Evolutionary conservation across 2,113 vertebrate genomes (phyloP).

Genomic region (Cynoglossus semilaevis): DNA sequence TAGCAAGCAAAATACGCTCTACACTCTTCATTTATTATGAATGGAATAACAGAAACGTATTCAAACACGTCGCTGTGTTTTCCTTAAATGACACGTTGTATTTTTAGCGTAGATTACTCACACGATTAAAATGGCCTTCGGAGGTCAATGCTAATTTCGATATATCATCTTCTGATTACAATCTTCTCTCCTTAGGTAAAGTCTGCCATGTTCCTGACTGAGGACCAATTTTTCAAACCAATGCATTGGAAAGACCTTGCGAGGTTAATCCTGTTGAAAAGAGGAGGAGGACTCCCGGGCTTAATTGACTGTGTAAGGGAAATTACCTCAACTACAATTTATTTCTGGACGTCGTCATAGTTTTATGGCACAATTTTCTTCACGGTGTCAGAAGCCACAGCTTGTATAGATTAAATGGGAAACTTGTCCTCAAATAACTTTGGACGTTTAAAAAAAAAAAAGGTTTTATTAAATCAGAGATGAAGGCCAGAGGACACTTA

Average conservation of each 20-base stretch:
- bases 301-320: constrained; percentile 46
- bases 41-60: too few relatives aligned
- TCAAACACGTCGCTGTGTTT: too few relatives aligned
- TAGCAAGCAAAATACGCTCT: too few relatives aligned
- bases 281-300: constrained; percentile 7
- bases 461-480: constrained; percentile 24
- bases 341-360: constrained; percentile 33
- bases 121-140: too few relatives aligned
- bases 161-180: too few relatives aligned
- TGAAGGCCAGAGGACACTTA: constrained; percentile 1
- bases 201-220: too few relatives aligned
- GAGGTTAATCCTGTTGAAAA: constrained; percentile 33
- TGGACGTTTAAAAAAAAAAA: constrained; percentile 36
- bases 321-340: constrained; percentile 36
- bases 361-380: constrained; percentile 54
- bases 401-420: constrained; percentile 41
- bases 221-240: too few relatives aligned
- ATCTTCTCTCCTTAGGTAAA: too few relatives aligned
- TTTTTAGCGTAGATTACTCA: too few relatives aligned
- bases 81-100: too few relatives aligned
- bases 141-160: too few relatives aligned
- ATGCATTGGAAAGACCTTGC: constrained; percentile 18
- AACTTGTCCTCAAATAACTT: constrained; percentile 52
- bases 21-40: too few relatives aligned
- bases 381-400: constrained; percentile 34